Evolutionary conservation across 2,888 invertebrate species (phyloP).

Genomic region (Agonopterix heracliana): DNA sequence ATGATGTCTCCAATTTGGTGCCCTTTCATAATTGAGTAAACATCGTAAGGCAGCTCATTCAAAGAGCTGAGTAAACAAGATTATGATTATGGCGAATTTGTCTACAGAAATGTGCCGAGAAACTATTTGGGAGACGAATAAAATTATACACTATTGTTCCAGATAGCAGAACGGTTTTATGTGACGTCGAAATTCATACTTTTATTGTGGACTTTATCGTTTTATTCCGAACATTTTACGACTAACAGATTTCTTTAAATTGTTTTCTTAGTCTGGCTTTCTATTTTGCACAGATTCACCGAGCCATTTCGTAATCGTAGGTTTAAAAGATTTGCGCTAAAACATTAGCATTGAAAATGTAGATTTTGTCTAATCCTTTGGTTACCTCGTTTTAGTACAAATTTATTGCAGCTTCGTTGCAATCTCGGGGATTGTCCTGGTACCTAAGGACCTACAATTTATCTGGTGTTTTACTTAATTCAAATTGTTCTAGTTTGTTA

Average conservation of each 20-base stretch:
- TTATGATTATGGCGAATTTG: conserved; percentile 29
- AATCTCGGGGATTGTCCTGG: conserved; percentile 12
- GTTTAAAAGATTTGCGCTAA: conserved; percentile 17
- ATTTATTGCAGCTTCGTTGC: conserved; percentile 31
- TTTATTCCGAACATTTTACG: too few species aligned
- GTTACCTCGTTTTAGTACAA: conserved; percentile 29
- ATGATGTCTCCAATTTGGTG: conserved; percentile 31
- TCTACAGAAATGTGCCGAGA: conserved; percentile 5
- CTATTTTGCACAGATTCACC: neutral
- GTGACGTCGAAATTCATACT: neutral
- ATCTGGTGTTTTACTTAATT: conserved; percentile 9
- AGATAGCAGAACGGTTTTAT: conserved; percentile 8
- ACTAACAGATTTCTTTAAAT: too few species aligned
- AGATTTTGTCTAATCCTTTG: conserved; percentile 32
- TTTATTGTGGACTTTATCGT: too few species aligned
- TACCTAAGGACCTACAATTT: conserved; percentile 12
- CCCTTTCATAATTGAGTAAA: conserved; percentile 30
- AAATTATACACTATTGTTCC: conserved; percentile 22
- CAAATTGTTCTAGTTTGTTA: neutral
- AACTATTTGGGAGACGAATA: conserved; percentile 13
- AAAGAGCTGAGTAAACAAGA: conserved; percentile 34
- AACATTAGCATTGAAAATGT: conserved; percentile 28
- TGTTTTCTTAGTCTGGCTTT: neutral
- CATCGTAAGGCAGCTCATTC: conserved; percentile 26
- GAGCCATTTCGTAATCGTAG: neutral